Conservation (phyloP, 1,140 invertebrate species). For the Trigoniulus corallinus region DNA sequence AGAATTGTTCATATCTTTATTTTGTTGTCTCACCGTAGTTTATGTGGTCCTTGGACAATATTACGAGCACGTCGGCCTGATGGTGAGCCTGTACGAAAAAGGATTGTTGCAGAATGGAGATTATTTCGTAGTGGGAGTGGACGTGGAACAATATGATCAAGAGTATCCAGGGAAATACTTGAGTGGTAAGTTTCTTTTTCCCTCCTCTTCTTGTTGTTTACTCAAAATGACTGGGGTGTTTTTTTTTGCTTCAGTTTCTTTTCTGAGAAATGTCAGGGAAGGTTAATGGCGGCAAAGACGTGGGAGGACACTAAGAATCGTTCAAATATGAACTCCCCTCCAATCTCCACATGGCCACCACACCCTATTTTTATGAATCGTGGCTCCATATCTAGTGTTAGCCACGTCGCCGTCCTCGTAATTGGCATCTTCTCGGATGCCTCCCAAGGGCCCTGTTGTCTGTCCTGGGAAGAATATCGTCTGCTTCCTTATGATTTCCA, state of each 20-base stretch:
- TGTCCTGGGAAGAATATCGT: no score
- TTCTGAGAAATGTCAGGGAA: not conserved
- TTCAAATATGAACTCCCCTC: no score
- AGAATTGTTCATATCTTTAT: not conserved
- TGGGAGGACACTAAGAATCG: no score
- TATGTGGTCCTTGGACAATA: slow-evolving; percentile 81
- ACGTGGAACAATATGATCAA: slow-evolving; percentile 67
- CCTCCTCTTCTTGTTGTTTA: not conserved
- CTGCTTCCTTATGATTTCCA: no score
- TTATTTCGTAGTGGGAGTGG: slow-evolving; percentile 78
- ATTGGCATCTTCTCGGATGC: no score
- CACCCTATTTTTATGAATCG: no score
- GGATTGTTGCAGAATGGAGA: slow-evolving; percentile 70
- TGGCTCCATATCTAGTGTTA: no score
- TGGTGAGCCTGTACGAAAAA: slow-evolving; percentile 61
- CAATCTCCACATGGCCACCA: no score
- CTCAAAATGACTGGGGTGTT: no score
- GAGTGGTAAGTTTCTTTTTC: slow-evolving; percentile 23
- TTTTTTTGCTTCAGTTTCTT: not conserved
- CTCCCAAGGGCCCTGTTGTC: no score
- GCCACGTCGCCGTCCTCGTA: no score
- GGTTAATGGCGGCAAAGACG: no score
- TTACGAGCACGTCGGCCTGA: slow-evolving; percentile 65
- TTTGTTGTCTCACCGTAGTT: slow-evolving; percentile 53
- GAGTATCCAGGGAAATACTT: slow-evolving; percentile 56